A percentile compares a stretch with the other conserved stretches of the same genome.
Evolutionary conservation across 2,113 vertebrate species (phyloP).

Genomic region (Motacilla tschutschensis): DNA sequence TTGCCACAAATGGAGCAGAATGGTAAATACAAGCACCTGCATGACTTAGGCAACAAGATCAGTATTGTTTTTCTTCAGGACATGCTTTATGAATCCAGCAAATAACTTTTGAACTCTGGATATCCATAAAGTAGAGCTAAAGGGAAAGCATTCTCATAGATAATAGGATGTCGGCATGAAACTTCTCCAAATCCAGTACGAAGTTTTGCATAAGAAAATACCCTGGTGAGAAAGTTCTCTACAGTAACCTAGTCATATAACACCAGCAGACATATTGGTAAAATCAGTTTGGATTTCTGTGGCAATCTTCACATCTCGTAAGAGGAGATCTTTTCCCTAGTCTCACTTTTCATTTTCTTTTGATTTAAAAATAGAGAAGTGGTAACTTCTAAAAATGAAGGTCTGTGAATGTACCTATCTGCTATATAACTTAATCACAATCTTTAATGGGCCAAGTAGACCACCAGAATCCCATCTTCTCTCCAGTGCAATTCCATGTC

Average conservation of each 20-base stretch:
- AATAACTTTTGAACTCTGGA: not conserved
- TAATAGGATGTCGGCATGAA: not conserved
- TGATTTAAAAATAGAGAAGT: not conserved
- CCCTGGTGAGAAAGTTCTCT: not conserved
- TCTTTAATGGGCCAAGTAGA: not conserved
- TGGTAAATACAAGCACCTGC: not conserved
- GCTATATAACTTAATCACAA: not conserved
- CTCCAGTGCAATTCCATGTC: not conserved
- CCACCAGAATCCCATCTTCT: not conserved
- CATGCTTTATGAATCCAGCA: not conserved
- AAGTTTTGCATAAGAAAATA: not conserved
- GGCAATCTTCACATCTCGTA: rapidly evolving
- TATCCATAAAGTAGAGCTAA: not conserved
- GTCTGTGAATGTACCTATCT: not conserved
- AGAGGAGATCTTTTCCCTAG: not conserved
- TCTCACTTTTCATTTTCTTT: not conserved
- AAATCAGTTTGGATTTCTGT: not conserved
- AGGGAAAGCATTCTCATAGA: not conserved
- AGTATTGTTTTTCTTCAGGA: not conserved
- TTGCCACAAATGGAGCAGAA: not conserved
- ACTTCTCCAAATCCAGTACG: not conserved
- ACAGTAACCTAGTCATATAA: not conserved
- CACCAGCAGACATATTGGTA: not conserved
- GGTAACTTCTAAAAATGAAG: not conserved
- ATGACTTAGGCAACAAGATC: not conserved